These are phyloP conservation scores for Neolamprologus sp. DNA, from an alignment of 2,113 vertebrate species.

Conservation along the genomic window DNA sequence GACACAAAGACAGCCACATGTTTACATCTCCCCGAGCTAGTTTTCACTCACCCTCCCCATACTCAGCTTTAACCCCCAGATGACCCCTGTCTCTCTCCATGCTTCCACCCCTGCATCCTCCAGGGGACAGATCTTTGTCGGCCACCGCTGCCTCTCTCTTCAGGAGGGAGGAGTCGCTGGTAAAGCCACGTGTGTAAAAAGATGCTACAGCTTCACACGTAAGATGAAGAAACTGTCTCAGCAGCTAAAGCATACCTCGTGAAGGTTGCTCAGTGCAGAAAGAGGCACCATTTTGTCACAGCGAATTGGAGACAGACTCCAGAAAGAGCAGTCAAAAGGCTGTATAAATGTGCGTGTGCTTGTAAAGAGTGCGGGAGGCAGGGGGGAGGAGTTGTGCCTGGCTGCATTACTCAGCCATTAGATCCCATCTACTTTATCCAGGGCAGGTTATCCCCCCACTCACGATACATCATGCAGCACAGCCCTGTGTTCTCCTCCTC, in stretches of 20 bases:
- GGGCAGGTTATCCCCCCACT: constrained; percentile 22
- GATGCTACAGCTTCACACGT: not conserved
- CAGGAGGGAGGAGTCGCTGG: not conserved
- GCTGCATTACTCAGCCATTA: constrained; percentile 44
- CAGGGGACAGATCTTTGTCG: not conserved
- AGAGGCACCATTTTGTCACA: constrained; percentile 32
- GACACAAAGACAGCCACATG: not conserved
- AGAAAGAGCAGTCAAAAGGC: not conserved
- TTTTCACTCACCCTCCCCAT: not conserved
- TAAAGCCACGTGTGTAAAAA: not conserved
- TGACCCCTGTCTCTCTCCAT: not conserved
- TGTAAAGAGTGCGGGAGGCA: not conserved
- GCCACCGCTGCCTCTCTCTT: not conserved
- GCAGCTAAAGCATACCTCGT: not conserved
- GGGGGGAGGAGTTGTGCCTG: not conserved
- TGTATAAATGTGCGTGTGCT: not conserved
- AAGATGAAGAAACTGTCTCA: not conserved
- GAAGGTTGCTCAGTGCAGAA: not conserved
- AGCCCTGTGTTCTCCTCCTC: not conserved
- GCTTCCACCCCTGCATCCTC: not conserved
- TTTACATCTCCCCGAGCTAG: not conserved
- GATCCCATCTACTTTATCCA: constrained; percentile 14
- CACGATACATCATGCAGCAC: constrained; percentile 17
- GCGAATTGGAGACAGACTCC: not conserved
- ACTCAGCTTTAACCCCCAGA: not conserved